Evolutionary conservation across 23 tunicate species (phyloP), one percentile per base, ranked within the genome.

Genomic region (Pegea sp.): DNA sequence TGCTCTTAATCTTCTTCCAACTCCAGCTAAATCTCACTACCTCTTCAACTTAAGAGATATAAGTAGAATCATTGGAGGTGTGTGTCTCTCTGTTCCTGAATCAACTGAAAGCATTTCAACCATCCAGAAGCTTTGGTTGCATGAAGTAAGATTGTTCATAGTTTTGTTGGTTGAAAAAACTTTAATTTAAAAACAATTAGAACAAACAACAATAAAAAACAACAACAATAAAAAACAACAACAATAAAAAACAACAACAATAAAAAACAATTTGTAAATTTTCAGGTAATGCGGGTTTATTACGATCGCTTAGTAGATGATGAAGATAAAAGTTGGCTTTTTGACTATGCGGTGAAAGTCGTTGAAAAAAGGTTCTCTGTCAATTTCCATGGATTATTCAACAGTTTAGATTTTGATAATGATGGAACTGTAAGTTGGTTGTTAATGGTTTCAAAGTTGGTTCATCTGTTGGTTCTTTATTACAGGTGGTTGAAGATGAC

Each of bases 21-120:
- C 98, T 2, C 98, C 98, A 22, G 72, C 90, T 61, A 89, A 89
- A 34, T 89, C 98, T 7, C 98, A 89, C 44, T 89, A 89, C 33
- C 51, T 77, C 48, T 89, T 89, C 67, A 89, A 89, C 66, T 53
- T 89, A 54, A 63, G 98, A 2, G 98, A 89, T 53, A 77, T 65
- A 75, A 62, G 75, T 51, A 74, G 98, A 49, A 75, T 89, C 29
- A 68, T 89, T 44, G 81, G 74, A 24, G 97, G 88, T 13, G 72
- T 76, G 25, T 84, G 95, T 33, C 49, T 84, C 60, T 73, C 71
- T 24, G 64, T 53, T 29, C 86, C 95, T 13, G 76, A 57, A 53
- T 84, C 95, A 24, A 84, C 84, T 2, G 30, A 42, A 21, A 73
- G 64, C 24, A 48, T 51, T 24, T 56, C 64, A 31, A 62, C 62